Conservation (phyloP, 2,888 invertebrate species). For the Chironomus tentans region DNA sequence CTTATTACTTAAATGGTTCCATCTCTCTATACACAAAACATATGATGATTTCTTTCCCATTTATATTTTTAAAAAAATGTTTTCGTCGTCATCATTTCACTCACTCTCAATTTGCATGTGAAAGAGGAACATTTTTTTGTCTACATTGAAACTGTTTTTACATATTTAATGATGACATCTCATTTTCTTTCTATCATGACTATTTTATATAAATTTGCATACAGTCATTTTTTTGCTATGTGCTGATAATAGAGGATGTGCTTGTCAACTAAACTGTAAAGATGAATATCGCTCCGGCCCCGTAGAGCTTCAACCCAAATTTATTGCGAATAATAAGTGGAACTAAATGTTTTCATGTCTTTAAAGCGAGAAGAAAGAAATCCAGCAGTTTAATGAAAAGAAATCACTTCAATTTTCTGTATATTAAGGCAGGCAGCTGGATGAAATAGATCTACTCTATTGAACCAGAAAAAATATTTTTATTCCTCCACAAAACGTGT, state of each 20-base stretch:
- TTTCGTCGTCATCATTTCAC: not conserved
- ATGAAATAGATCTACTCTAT: not conserved
- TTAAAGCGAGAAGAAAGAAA: not conserved
- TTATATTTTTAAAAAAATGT: not conserved
- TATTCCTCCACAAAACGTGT: not conserved
- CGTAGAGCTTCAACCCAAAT: no score
- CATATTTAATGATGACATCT: not conserved
- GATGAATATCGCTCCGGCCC: no score
- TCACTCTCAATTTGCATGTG: not conserved
- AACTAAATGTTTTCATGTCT: not conserved
- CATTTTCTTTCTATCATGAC: not conserved
- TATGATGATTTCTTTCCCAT: conserved; percentile 11
- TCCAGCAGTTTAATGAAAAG: not conserved
- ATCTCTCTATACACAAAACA: not conserved
- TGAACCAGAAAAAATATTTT: not conserved
- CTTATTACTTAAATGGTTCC: conserved; percentile 8
- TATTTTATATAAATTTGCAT: no score
- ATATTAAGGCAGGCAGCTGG: not conserved
- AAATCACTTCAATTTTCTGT: not conserved
- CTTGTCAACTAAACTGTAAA: no score
- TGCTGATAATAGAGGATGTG: not conserved
- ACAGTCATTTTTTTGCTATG: not conserved
- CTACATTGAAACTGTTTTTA: no score
- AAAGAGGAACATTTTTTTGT: not conserved
- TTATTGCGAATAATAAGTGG: no score